Conservation (phyloP, 1,140 invertebrate species). For the Apis florea region DNA sequence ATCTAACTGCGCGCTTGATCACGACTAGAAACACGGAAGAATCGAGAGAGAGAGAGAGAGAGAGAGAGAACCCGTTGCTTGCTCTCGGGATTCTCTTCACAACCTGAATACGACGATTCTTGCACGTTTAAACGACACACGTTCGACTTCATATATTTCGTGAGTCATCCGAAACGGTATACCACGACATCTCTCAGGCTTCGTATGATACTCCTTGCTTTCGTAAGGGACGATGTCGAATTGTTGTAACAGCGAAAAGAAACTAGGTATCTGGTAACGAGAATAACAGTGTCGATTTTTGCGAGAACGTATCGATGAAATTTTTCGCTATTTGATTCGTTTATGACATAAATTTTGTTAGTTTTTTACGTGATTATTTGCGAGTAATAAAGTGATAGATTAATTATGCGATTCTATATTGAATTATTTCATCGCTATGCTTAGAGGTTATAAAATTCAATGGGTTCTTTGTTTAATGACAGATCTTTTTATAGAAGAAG, state of each 20-base stretch:
- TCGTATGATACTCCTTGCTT: neutral
- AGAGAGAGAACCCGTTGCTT: neutral
- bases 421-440: too few relatives aligned
- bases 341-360: too few relatives aligned
- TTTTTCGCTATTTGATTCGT: neutral
- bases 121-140: neutral
- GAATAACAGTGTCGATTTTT: too few relatives aligned
- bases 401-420: too few relatives aligned
- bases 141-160: neutral
- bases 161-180: neutral
- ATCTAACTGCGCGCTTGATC: slow-evolving; percentile 20
- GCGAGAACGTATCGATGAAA: too few relatives aligned
- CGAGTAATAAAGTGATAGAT: too few relatives aligned
- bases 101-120: slow-evolving; percentile 5
- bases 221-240: neutral
- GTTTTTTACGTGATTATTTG: too few relatives aligned
- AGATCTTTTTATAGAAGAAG: too few relatives aligned
- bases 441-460: too few relatives aligned
- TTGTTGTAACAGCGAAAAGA: neutral
- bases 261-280: neutral
- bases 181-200: neutral
- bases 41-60: slow-evolving; percentile 4
- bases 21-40: slow-evolving; percentile 64
- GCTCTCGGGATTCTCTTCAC: neutral
- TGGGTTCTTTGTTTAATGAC: too few relatives aligned